phyloP scores from a whole-genome alignment of 2,113 vertebrate genomes.

The Microcebus griseorufus region DNA sequence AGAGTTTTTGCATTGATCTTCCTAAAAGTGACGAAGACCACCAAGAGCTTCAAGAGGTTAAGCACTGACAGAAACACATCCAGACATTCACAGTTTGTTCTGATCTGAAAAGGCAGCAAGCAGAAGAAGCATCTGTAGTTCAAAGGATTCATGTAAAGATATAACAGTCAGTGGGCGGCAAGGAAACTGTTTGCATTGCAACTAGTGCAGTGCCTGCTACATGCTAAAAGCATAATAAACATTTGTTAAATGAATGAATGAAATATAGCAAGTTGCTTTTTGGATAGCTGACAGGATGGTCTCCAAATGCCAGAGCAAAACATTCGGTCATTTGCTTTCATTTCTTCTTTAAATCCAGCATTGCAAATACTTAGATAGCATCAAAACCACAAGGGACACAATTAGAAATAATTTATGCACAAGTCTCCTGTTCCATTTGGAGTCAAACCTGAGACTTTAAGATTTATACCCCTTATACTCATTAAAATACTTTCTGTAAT shows the following conservation, averaged over 20 bases:
- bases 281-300: background rate
- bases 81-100: background rate
- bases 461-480: background rate
- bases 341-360: conserved; percentile 1
- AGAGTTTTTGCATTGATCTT: background rate
- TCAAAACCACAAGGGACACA: background rate
- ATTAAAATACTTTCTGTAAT: background rate
- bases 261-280: background rate
- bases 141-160: background rate
- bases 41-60: background rate
- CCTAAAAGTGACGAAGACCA: background rate
- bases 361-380: background rate
- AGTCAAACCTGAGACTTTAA: conserved; percentile 30
- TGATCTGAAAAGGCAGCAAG: background rate
- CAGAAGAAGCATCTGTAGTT: background rate
- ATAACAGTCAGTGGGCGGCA: background rate
- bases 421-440: background rate
- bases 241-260: background rate
- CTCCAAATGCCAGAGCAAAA: background rate
- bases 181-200: background rate
- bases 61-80: background rate
- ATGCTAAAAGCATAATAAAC: background rate
- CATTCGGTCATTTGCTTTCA: background rate
- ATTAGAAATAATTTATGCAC: conserved; percentile 20
- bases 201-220: background rate